Evolutionary conservation across 2,113 vertebrate genomes (phyloP).

Genomic region (Phrynocephalus versicolor): DNA sequence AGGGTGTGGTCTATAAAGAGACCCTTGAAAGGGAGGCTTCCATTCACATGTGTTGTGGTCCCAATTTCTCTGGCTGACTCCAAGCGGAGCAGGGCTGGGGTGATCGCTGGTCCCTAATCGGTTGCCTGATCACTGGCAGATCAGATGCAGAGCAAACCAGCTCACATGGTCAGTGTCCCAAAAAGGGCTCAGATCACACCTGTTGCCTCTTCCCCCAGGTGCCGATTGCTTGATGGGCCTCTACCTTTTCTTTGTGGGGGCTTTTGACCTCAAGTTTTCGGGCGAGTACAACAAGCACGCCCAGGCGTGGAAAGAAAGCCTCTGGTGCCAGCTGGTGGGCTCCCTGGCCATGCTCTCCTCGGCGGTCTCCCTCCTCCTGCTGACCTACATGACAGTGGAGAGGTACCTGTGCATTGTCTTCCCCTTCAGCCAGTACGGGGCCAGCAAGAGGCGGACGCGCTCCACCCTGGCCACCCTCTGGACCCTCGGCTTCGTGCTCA

Average conservation of each 20-base stretch:
- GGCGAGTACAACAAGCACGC: slow-evolving; percentile 85
- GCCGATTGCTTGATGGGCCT: slow-evolving; percentile 88
- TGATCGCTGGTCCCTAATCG: no score
- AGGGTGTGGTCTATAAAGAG: no score
- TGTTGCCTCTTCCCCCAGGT: slow-evolving; percentile 60
- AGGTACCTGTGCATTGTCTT: slow-evolving; percentile 87
- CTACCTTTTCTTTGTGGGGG: slow-evolving; percentile 84
- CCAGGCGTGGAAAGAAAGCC: slow-evolving; percentile 83
- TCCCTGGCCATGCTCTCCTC: slow-evolving; percentile 85
- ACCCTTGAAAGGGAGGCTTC: no score
- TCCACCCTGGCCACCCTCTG: slow-evolving; percentile 76
- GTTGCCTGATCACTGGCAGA: no score
- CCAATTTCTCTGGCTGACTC: no score
- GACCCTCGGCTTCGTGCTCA: slow-evolving; percentile 81
- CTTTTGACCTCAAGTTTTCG: slow-evolving; percentile 82
- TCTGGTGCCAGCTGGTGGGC: slow-evolving; percentile 79
- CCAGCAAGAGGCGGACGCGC: slow-evolving; percentile 76
- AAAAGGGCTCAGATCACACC: neutral
- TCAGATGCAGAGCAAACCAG: no score
- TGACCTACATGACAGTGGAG: slow-evolving; percentile 85
- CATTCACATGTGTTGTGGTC: no score
- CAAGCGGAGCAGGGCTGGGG: no score
- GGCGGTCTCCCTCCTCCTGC: slow-evolving; percentile 83
- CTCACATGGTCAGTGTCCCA: no score
- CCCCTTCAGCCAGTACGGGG: slow-evolving; percentile 81